phyloP scores from a whole-genome alignment of 2,113 vertebrate species.

The Aleadryas rufinucha region DNA sequence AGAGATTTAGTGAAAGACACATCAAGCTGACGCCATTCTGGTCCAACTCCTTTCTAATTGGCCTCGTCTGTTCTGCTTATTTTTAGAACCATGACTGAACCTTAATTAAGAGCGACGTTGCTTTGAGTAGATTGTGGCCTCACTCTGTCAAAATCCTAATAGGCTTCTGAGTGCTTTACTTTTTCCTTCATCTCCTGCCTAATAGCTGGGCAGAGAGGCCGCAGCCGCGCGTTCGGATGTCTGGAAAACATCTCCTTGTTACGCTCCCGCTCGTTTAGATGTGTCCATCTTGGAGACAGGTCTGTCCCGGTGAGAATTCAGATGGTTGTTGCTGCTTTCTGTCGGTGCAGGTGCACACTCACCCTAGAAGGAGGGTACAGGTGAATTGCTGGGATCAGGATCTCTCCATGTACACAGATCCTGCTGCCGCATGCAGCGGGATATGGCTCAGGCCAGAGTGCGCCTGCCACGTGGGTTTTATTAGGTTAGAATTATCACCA shows the following conservation, averaged over 20 bases:
- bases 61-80: slow-evolving; percentile 39
- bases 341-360: background rate
- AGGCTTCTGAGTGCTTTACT: slow-evolving; percentile 51
- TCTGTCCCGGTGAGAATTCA: background rate
- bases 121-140: slow-evolving; percentile 46
- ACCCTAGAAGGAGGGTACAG: background rate
- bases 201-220: background rate
- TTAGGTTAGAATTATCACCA: background rate
- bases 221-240: accelerated
- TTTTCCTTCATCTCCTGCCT: slow-evolving; percentile 36
- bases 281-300: background rate
- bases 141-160: slow-evolving; percentile 22
- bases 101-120: slow-evolving; percentile 29
- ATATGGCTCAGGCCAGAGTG: background rate
- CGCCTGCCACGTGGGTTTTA: background rate
- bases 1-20: background rate
- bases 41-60: background rate
- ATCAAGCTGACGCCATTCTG: background rate
- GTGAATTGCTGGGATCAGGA: background rate
- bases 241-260: background rate
- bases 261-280: accelerated
- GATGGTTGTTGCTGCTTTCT: background rate
- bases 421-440: background rate
- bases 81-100: slow-evolving; percentile 42
- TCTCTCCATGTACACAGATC: background rate